phyloP scores from a whole-genome alignment of 2,113 vertebrate species.

The Pterocles gutturalis region DNA sequence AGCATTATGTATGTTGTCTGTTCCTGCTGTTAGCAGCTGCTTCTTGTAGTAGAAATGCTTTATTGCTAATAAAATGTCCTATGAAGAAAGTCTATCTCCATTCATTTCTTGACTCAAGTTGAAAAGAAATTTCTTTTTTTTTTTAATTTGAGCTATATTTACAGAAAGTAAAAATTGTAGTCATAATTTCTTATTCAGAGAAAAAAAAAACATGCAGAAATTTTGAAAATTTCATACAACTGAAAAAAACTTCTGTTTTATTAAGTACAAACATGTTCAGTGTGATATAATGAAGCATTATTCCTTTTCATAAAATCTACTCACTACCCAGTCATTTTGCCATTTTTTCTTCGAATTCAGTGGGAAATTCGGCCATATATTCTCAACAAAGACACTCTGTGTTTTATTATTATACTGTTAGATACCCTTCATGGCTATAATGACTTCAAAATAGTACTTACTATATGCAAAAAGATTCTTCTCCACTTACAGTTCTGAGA shows the following conservation, averaged over 20 bases:
- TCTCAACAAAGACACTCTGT: not conserved
- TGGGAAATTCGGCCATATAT: not conserved
- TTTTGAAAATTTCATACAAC: not conserved
- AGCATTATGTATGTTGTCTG: not conserved
- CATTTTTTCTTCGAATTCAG: not conserved
- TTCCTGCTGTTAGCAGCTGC: not conserved
- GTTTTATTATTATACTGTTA: not conserved
- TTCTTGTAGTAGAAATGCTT: not conserved
- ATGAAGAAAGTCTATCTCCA: not conserved
- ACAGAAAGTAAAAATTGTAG: not conserved
- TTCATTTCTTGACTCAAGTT: not conserved
- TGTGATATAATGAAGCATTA: not conserved
- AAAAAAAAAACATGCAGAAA: not conserved
- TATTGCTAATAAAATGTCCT: not conserved
- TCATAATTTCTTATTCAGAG: not conserved
- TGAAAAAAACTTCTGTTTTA: not conserved
- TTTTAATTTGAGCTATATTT: not conserved
- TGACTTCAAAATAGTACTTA: not conserved
- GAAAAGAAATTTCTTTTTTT: not conserved
- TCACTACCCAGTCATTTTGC: not conserved
- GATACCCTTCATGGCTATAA: not conserved
- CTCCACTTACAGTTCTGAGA: not conserved
- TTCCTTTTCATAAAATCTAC: not conserved
- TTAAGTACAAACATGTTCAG: not conserved
- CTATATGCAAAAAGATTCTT: not conserved